These are phyloP conservation scores for Apodemus speciosus DNA, from an alignment of 2,113 vertebrate genomes.

Conservation along the genomic window DNA sequence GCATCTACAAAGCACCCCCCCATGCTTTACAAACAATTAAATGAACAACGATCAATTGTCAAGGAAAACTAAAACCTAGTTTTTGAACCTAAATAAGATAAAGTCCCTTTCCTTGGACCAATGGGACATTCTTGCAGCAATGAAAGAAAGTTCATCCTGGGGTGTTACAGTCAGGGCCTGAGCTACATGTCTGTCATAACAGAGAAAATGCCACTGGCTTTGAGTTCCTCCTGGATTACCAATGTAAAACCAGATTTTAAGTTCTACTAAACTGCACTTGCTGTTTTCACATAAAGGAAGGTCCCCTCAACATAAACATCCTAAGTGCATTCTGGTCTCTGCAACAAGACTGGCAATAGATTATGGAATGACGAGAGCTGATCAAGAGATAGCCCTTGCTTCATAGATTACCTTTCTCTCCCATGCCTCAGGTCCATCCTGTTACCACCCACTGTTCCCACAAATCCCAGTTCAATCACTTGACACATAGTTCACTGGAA, in stretches of 20 bases:
- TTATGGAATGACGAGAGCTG: neutral
- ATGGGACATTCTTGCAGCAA: neutral
- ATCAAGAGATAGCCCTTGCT: neutral
- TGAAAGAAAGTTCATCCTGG: neutral
- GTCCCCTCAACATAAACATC: neutral
- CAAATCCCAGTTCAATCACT: neutral
- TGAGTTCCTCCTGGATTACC: neutral
- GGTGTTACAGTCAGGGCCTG: neutral
- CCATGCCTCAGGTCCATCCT: neutral
- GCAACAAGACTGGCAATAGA: neutral
- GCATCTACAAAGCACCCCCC: no score
- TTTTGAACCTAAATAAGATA: neutral
- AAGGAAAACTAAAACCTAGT: no score
- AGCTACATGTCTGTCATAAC: neutral
- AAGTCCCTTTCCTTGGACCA: neutral
- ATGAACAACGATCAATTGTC: no score
- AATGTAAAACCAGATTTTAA: neutral
- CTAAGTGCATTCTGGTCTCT: neutral
- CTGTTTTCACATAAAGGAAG: neutral
- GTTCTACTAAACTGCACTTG: neutral
- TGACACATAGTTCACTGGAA: neutral
- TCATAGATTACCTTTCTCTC: neutral
- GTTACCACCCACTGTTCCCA: neutral
- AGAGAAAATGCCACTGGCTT: neutral
- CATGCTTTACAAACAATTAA: neutral